phyloP scores from a whole-genome alignment of 2,797 vertebrate species.

The Cichlasoma orientale region DNA sequence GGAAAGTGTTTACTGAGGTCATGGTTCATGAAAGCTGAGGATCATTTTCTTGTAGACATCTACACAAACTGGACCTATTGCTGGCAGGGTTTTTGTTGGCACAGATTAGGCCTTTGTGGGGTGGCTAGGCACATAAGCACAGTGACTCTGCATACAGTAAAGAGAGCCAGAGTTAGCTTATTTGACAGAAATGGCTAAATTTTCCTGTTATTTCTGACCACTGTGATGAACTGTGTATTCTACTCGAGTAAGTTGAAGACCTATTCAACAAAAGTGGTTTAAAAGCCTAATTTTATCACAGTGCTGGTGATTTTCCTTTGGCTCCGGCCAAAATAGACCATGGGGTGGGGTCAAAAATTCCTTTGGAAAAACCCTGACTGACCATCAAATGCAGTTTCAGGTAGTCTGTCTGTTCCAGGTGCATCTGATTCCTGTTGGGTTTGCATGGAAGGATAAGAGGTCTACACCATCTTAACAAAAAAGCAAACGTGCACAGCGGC shows the following conservation, averaged over 20 bases:
- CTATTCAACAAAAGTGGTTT: neutral
- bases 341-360: too few species aligned
- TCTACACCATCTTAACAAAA: neutral
- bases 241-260: too few species aligned
- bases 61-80: neutral
- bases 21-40: neutral
- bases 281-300: neutral
- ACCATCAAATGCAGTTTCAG: neutral
- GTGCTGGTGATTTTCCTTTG: too few species aligned
- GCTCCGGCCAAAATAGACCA: too few species aligned
- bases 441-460: neutral
- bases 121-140: neutral
- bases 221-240: too few species aligned
- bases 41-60: neutral
- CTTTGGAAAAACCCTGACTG: too few species aligned
- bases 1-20: neutral
- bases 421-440: neutral
- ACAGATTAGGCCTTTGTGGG: neutral
- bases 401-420: neutral
- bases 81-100: neutral
- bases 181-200: neutral
- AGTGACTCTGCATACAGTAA: neutral
- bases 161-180: neutral
- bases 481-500: neutral
- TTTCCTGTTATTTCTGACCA: too few species aligned